These are phyloP conservation scores for Magallana angulata DNA, from an alignment of 1,140 invertebrate genomes.

Conservation along the genomic window DNA sequence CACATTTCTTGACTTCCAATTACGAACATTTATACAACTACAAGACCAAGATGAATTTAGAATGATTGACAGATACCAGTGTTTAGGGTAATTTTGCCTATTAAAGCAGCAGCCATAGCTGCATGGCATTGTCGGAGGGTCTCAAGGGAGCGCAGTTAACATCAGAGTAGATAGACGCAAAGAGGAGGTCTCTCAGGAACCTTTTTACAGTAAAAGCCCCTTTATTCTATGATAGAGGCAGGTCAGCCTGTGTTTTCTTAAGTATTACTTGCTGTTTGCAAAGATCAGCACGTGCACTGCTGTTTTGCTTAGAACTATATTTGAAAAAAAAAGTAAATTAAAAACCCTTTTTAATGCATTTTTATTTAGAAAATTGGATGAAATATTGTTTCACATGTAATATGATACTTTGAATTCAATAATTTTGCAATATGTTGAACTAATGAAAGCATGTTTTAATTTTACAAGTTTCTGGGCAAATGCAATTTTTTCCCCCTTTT, in stretches of 20 bases:
- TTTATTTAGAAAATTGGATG: too few species aligned
- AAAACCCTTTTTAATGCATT: too few species aligned
- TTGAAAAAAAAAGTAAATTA: too few species aligned
- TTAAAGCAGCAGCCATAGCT: slow-evolving; percentile 15
- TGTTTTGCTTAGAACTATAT: too few species aligned
- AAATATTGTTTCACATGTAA: too few species aligned
- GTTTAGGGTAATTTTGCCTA: slow-evolving; percentile 35
- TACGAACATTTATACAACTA: slow-evolving; percentile 19
- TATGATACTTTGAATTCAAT: too few species aligned
- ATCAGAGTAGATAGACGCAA: slow-evolving; percentile 19
- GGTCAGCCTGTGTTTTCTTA: neutral
- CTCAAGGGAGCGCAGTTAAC: slow-evolving; percentile 19
- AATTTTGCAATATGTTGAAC: too few species aligned
- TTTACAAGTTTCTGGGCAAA: neutral
- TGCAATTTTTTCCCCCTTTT: neutral
- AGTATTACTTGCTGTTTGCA: too few species aligned
- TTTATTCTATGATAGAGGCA: neutral
- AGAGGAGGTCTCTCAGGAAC: neutral
- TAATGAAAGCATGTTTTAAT: neutral
- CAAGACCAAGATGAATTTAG: slow-evolving; percentile 27
- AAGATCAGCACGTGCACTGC: too few species aligned
- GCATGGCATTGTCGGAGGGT: slow-evolving; percentile 6
- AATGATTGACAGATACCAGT: slow-evolving; percentile 30
- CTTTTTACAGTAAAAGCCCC: neutral
- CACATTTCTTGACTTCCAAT: slow-evolving; percentile 32